Percentiles rank a stretch among this genome's conserved stretches.
phyloP scores from a whole-genome alignment of 2,888 invertebrate species.

The Brachynemurus nebulosus region DNA sequence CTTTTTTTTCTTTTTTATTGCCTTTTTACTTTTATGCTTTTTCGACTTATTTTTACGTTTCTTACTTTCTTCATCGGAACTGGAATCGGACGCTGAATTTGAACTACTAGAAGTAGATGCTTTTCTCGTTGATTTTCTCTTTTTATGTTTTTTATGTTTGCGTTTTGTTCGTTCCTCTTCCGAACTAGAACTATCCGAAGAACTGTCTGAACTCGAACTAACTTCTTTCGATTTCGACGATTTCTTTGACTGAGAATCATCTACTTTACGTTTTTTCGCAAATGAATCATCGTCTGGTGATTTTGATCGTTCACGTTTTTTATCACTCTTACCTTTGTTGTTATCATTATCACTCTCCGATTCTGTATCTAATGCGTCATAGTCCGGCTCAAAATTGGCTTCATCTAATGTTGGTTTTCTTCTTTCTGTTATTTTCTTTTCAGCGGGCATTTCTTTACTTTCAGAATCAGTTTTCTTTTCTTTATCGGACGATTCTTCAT shows the following conservation, averaged over 20 bases:
- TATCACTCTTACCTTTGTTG: conserved; percentile 27
- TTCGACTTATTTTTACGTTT: conserved; percentile 26
- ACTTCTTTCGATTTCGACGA: conserved; percentile 30
- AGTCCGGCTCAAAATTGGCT: conserved; percentile 60
- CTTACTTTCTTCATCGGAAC: conserved; percentile 28
- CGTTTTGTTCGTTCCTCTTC: conserved; percentile 38
- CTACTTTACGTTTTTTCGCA: conserved; percentile 7
- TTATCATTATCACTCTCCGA: conserved; percentile 34
- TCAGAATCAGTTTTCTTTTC: conserved; percentile 21
- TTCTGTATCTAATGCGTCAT: conserved; percentile 53
- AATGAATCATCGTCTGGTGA: conserved; percentile 36
- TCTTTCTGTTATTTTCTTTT: conserved; percentile 35
- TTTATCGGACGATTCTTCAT: conserved; percentile 17
- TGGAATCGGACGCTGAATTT: conserved; percentile 18
- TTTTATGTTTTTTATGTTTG: conserved; percentile 43
- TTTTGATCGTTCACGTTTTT: conserved; percentile 35
- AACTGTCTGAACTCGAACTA: conserved; percentile 33
- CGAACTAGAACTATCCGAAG: conserved; percentile 30
- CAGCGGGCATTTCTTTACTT: conserved; percentile 20
- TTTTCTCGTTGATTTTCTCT: conserved; percentile 36
- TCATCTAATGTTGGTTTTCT: conserved; percentile 58
- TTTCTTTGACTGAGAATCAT: conserved; percentile 4
- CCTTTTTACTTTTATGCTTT: conserved; percentile 40
- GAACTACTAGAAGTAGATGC: conserved; percentile 31
- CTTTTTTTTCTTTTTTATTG: conserved; percentile 60